A percentile compares a stretch with the other conserved stretches of the same genome.
phyloP scores from a whole-genome alignment of 2,888 invertebrate species.

The Melanostoma scalare region DNA sequence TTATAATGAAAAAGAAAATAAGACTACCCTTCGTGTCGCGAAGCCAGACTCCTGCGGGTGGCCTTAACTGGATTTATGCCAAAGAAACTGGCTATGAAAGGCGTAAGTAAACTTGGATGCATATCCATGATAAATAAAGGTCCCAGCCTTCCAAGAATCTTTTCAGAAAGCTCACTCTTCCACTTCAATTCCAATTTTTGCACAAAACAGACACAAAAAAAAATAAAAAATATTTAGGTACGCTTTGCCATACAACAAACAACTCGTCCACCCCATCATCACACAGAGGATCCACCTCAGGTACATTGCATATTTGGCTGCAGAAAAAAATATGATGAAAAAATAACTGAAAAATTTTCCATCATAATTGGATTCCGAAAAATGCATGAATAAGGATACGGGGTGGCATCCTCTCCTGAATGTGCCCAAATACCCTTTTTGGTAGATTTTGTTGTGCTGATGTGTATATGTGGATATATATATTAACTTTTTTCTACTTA shows the following conservation, averaged over 20 bases:
- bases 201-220: conserved; percentile 9
- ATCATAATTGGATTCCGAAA: conserved; percentile 68
- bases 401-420: conserved; percentile 20
- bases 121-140: conserved; percentile 59
- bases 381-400: conserved; percentile 56
- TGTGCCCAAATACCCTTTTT: conserved; percentile 26
- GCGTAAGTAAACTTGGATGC: conserved; percentile 61
- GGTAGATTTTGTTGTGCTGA: conserved; percentile 32
- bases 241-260: conserved; percentile 14
- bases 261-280: conserved; percentile 30
- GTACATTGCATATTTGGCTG: conserved; percentile 61
- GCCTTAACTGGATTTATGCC: conserved; percentile 55
- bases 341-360: conserved; percentile 56
- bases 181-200: conserved; percentile 63
- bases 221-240: conserved; percentile 5
- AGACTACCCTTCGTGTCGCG: too few species aligned
- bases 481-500: too few species aligned
- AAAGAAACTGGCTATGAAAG: conserved; percentile 59
- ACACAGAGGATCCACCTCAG: conserved; percentile 35
- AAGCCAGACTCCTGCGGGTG: too few species aligned
- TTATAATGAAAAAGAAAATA: too few species aligned
- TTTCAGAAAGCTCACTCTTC: conserved; percentile 67
- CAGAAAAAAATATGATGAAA: conserved; percentile 41
- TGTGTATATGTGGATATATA: conserved; percentile 8
- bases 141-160: conserved; percentile 49